Conservation (phyloP, 1,140 invertebrate genomes). For the Scaptomyza pallida region DNA sequence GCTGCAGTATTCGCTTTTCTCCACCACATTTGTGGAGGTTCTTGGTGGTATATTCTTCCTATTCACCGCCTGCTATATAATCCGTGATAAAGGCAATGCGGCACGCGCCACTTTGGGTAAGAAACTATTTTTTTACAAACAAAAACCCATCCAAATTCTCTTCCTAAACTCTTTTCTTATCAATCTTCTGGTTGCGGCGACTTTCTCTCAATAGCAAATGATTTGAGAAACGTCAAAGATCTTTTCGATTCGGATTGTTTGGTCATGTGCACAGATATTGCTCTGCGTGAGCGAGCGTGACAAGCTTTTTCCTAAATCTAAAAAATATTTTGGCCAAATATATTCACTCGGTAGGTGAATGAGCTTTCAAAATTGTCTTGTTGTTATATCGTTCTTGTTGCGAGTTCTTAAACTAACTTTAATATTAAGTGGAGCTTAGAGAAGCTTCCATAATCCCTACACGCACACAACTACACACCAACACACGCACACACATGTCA, state of each 20-base stretch:
- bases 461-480: too few relatives aligned
- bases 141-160: too few relatives aligned
- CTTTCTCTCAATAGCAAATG: slow-evolving; percentile 37
- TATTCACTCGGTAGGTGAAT: slow-evolving; percentile 30
- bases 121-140: too few relatives aligned
- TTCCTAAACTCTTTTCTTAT: slow-evolving; percentile 15
- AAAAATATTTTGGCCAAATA: slow-evolving; percentile 6
- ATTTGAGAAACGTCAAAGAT: slow-evolving; percentile 50
- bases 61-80: slow-evolving; percentile 92
- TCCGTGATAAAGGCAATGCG: slow-evolving; percentile 91
- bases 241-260: slow-evolving; percentile 62
- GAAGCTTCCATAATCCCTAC: neutral
- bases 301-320: slow-evolving; percentile 1
- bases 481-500: neutral
- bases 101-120: slow-evolving; percentile 84
- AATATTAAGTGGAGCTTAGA: neutral
- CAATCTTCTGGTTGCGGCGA: slow-evolving; percentile 12
- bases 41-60: slow-evolving; percentile 96
- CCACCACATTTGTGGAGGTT: slow-evolving; percentile 95
- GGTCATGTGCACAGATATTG: slow-evolving; percentile 70
- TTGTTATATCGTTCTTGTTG: neutral
- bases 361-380: slow-evolving; percentile 13
- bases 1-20: slow-evolving; percentile 95
- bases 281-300: slow-evolving; percentile 61
- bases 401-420: slow-evolving; percentile 4